Evolutionary conservation across 2,113 vertebrate genomes (phyloP).

Genomic region (Rhizomys pruinosus): DNA sequence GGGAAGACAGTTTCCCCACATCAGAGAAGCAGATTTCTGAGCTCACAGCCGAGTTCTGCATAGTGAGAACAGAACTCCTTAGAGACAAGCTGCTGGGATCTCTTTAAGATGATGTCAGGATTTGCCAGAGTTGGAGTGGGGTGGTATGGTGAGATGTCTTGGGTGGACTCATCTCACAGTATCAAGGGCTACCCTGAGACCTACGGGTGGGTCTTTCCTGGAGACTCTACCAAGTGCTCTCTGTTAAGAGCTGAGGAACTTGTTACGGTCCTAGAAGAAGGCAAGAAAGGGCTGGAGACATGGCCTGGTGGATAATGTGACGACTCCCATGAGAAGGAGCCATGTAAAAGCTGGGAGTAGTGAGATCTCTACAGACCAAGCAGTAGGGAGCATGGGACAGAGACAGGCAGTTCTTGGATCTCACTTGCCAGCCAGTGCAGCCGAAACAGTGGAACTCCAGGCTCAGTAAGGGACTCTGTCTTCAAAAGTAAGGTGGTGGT

Average conservation of each 20-base stretch:
- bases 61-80: fast-evolving
- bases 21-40: too few relatives aligned
- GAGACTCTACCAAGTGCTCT: neutral
- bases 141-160: fast-evolving
- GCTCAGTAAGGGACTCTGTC: neutral
- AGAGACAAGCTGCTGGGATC: neutral
- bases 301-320: neutral
- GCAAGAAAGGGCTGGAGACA: neutral
- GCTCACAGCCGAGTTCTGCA: neutral
- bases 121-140: neutral
- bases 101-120: too few relatives aligned
- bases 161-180: neutral
- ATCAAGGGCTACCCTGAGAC: too few relatives aligned
- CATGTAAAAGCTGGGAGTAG: neutral
- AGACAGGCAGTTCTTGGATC: neutral
- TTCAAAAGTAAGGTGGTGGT: neutral
- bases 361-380: too few relatives aligned
- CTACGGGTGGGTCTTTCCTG: too few relatives aligned
- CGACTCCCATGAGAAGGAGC: too few relatives aligned
- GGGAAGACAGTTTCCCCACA: too few relatives aligned
- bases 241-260: neutral
- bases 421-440: neutral
- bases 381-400: neutral
- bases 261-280: neutral
- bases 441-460: neutral